Percentiles rank a stretch among this genome's conserved stretches.
phyloP scores from a whole-genome alignment of 2,888 invertebrate species.

The Tigriopus californicus region DNA sequence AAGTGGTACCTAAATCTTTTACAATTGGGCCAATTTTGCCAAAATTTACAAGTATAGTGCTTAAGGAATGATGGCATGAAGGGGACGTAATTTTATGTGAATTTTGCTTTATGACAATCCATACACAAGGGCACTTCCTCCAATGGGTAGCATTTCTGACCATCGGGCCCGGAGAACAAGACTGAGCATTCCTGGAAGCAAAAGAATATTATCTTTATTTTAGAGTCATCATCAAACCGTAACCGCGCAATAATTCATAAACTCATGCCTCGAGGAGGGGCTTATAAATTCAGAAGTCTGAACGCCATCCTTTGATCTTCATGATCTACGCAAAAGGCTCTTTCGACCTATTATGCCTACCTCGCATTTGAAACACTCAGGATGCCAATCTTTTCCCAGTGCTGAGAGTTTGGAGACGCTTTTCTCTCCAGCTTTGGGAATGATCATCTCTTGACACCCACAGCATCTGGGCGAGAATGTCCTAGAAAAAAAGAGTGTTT shows the following conservation, averaged over 20 bases:
- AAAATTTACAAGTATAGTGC: neutral
- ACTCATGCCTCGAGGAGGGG: no score
- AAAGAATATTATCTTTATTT: no score
- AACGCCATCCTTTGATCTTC: no score
- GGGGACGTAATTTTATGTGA: neutral
- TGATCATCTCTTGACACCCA: neutral
- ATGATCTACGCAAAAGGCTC: no score
- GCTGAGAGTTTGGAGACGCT: neutral
- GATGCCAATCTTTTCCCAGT: constrained; percentile 9
- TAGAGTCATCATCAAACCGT: no score
- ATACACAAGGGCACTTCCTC: neutral
- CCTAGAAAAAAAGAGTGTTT: neutral
- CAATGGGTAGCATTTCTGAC: constrained; percentile 6
- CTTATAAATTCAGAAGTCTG: no score
- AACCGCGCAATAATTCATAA: no score
- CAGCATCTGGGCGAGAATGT: neutral
- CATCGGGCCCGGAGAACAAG: neutral
- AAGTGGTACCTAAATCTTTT: neutral
- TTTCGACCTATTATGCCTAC: neutral
- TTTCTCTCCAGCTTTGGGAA: neutral
- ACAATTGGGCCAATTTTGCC: neutral
- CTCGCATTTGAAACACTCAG: constrained; percentile 9
- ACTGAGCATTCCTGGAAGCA: neutral
- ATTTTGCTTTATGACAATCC: constrained; percentile 1
- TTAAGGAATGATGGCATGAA: neutral